phyloP scores from a whole-genome alignment of 1,140 invertebrate genomes.

The Micrasema minimum region DNA sequence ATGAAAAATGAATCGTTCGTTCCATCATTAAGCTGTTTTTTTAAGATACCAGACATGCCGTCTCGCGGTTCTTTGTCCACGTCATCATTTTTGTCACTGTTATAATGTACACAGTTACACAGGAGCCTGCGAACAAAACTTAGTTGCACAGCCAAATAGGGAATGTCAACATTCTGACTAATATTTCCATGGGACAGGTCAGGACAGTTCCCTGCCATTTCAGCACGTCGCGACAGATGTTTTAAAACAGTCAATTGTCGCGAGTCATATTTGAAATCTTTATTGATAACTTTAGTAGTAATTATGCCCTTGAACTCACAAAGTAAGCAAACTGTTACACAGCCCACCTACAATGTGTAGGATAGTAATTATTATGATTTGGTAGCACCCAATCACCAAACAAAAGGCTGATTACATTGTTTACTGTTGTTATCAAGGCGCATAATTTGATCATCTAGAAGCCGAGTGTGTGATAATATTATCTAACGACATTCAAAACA shows the following conservation, averaged over 20 bases:
- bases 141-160: neutral
- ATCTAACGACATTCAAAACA: too few species aligned
- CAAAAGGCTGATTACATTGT: too few species aligned
- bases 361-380: too few species aligned
- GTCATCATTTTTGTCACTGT: neutral
- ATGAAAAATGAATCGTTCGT: too few species aligned
- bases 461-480: too few species aligned
- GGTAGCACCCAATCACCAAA: too few species aligned
- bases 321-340: too few species aligned
- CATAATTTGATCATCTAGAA: neutral
- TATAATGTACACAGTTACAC: neutral
- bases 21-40: too few species aligned
- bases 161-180: slow-evolving; percentile 19
- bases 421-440: neutral
- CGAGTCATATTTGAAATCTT: neutral
- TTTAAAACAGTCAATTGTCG: neutral
- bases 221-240: slow-evolving; percentile 2
- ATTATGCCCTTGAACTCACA: slow-evolving; percentile 1
- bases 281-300: slow-evolving; percentile 5
- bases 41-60: neutral
- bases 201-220: neutral
- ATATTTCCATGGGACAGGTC: slow-evolving; percentile 31
- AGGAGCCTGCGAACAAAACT: neutral
- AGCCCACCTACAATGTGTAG: too few species aligned
- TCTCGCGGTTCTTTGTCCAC: slow-evolving; percentile 7